Base-by-base conservation (phyloP, 2,888 invertebrate genomes). In the Drosophila ustulata region DNA sequence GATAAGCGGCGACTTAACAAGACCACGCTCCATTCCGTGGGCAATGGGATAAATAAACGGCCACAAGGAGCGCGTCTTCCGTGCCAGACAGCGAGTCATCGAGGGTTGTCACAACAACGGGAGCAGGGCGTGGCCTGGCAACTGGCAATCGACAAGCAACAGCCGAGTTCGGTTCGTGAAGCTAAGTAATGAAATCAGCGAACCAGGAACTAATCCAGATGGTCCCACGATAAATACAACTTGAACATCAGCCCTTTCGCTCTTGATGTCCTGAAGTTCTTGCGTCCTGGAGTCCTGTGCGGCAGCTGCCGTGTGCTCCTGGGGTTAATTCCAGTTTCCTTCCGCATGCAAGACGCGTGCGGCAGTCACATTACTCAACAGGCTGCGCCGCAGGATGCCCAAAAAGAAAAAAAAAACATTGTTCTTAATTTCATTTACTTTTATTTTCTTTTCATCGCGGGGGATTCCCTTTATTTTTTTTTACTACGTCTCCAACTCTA, bases 1-100 rank as follows among this genome's bases (percentile, higher is more conserved):
- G 75, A 88, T 90, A 85, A 89, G 77, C 81, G 67, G 61, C 57
- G 80, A 78, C 78, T 89, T 84, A 73, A 80, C 78, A 72, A 79
- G 80, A 80, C 86, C 80, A 65, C 73, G 46, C 39, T 18, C 41
- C 43, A 63, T 55, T 39, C 32, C 9, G 55, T 55, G 50, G 47
- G 41, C 39, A 43, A 43, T 18, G 58, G 61, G 57, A 72, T 62
- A 52, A 75, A 67, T 56, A 71, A 73, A 77, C 57, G 68, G 45
- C 53, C 51, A 51, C 67, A 51, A 39, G 41, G 53, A 49, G 9
- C 18, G 49, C 26, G 11, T 28, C 47, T 1, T 23, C 30, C 41
- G 9, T 4, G 26, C 41, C 50, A 47, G 45, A 46, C 64, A 23
- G 41, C 43, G 23, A 51, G 57, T 47, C 55, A 57, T 71, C 56